Percentiles rank a stretch among this genome's conserved stretches.
Evolutionary conservation across 2,888 invertebrate species (phyloP).

Genomic region (Diabrotica balteata): DNA sequence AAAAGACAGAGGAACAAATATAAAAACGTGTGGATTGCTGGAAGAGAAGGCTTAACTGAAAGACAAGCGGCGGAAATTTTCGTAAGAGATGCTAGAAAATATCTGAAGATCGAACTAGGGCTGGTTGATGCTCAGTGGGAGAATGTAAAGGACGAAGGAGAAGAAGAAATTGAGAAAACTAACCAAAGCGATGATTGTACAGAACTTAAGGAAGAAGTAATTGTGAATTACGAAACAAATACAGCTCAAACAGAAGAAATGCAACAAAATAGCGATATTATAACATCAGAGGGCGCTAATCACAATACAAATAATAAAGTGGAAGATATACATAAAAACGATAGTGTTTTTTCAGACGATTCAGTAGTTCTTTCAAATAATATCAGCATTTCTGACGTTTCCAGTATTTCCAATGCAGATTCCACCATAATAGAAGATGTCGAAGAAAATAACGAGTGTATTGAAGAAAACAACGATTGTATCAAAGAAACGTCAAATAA

Average conservation of each 20-base stretch:
- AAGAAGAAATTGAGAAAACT: slow-evolving; percentile 1
- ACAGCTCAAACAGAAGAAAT: no score
- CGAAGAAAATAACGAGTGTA: slow-evolving; percentile 8
- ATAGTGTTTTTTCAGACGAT: slow-evolving; percentile 13
- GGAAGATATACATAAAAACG: background rate
- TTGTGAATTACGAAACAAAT: no score
- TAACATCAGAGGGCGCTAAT: no score
- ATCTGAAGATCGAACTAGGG: slow-evolving; percentile 77
- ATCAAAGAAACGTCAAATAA: slow-evolving; percentile 8
- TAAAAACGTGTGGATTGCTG: slow-evolving; percentile 79
- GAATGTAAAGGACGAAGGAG: slow-evolving; percentile 24
- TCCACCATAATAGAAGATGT: slow-evolving; percentile 34
- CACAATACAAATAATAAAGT: no score
- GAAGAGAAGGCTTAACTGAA: slow-evolving; percentile 80
- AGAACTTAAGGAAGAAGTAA: background rate
- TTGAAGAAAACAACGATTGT: background rate
- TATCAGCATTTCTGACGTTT: slow-evolving; percentile 28
- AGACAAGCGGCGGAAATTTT: slow-evolving; percentile 81
- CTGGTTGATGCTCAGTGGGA: slow-evolving; percentile 75
- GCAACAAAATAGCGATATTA: no score
- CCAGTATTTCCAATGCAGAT: slow-evolving; percentile 33
- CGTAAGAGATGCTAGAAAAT: slow-evolving; percentile 74
- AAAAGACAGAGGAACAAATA: slow-evolving; percentile 72
- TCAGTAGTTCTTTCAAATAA: slow-evolving; percentile 19
- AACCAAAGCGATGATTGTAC: background rate